phyloP scores from a whole-genome alignment of 1,140 invertebrate species.

The Meloidogyne hapla region DNA sequence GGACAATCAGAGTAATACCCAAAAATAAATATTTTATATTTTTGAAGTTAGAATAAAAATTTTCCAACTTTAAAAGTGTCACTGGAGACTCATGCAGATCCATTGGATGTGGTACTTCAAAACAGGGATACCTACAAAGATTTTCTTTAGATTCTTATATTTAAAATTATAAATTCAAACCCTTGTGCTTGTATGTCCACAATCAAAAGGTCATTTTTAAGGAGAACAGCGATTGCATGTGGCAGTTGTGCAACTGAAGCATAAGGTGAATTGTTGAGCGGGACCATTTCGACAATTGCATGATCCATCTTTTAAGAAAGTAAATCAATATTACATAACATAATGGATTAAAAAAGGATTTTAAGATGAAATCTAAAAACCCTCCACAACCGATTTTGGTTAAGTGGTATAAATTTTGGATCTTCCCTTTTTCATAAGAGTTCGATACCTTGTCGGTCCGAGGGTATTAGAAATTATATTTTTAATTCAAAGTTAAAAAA shows the following conservation, averaged over 20 bases:
- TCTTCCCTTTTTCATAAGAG: too few relatives aligned
- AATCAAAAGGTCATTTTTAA: conserved; percentile 95
- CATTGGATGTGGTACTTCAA: conserved; percentile 99
- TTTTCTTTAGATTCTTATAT: neutral
- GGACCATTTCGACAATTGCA: conserved; percentile 90
- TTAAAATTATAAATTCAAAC: conserved; percentile 44
- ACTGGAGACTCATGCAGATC: conserved; percentile 96
- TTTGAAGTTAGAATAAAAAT: neutral
- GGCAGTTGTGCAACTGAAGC: conserved; percentile 84
- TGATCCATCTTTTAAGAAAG: conserved; percentile 87
- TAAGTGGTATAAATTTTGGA: too few relatives aligned
- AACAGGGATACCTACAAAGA: conserved; percentile 79
- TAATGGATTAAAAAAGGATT: too few relatives aligned
- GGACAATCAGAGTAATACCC: conserved; percentile 85
- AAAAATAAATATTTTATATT: neutral
- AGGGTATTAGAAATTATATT: too few relatives aligned
- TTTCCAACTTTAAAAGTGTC: conserved; percentile 76
- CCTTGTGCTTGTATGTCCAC: conserved; percentile 89
- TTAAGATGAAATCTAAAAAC: too few relatives aligned
- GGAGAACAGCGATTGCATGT: conserved; percentile 90
- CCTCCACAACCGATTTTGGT: too few relatives aligned
- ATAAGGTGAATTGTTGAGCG: conserved; percentile 82
- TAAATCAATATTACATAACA: neutral
- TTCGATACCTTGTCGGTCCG: too few relatives aligned
- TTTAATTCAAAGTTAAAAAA: conserved; percentile 5